A percentile compares a stretch with the other conserved stretches of the same genome.
These are phyloP conservation scores for Phalera bucephala DNA, from an alignment of 2,888 invertebrate species.

Conservation along the genomic window DNA sequence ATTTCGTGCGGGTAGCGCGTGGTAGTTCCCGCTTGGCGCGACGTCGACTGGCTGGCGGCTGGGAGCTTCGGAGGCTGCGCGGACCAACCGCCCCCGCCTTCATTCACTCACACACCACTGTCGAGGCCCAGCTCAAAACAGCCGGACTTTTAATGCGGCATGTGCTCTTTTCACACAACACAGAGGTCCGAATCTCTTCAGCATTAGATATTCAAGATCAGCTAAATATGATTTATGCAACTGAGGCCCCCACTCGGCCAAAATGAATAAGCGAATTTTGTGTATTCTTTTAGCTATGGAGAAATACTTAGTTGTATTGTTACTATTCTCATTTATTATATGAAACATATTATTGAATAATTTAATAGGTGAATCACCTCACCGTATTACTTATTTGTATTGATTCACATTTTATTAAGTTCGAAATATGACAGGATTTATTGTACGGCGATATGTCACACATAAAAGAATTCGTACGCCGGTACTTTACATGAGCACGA, in stretches of 20 bases:
- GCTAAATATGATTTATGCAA: constrained; percentile 46
- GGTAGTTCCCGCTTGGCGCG: constrained; percentile 64
- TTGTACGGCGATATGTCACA: too few relatives aligned
- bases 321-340: too few relatives aligned
- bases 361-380: too few relatives aligned
- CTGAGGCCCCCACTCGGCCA: constrained; percentile 21
- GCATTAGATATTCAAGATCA: constrained; percentile 52
- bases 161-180: constrained; percentile 69
- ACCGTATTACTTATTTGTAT: too few relatives aligned
- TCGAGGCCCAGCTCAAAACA: constrained; percentile 69
- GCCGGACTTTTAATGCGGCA: constrained; percentile 75
- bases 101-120: constrained; percentile 68
- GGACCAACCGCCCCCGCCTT: constrained; percentile 67
- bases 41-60: constrained; percentile 64
- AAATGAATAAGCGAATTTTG: constrained; percentile 9
- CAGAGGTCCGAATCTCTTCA: constrained; percentile 45
- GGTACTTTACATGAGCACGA: constrained; percentile 21
- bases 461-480: constrained; percentile 5
- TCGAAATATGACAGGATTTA: too few relatives aligned
- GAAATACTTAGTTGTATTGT: too few relatives aligned
- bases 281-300: too few relatives aligned
- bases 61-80: constrained; percentile 77
- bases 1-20: constrained; percentile 53
- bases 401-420: too few relatives aligned
- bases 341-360: too few relatives aligned